phyloP scores from a whole-genome alignment of 2,113 vertebrate genomes.

The Ursus arctos region DNA sequence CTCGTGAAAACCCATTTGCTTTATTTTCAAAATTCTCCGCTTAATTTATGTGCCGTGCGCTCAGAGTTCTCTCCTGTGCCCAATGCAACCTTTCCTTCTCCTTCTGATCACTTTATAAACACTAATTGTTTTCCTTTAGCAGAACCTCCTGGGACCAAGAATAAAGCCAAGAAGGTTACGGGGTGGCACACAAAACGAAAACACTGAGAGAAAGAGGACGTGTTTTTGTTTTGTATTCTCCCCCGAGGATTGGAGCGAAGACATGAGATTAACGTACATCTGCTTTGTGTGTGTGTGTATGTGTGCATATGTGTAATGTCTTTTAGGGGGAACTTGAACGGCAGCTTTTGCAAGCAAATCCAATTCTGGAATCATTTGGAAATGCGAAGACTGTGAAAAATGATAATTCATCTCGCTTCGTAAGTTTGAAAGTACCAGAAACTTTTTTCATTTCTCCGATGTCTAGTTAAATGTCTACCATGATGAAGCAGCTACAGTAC shows the following conservation, averaged over 20 bases:
- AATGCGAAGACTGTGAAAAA: constrained; percentile 99
- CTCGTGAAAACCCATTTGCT: background rate
- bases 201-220: background rate
- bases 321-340: constrained; percentile 97
- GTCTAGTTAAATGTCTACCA: background rate
- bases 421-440: constrained; percentile 89
- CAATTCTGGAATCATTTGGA: constrained; percentile 98
- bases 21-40: constrained; percentile 74
- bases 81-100: constrained; percentile 15
- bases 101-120: background rate
- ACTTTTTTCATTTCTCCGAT: constrained; percentile 17
- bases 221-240: background rate
- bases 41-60: constrained; percentile 68
- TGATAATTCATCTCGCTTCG: constrained; percentile 99
- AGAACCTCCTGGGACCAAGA: constrained; percentile 41
- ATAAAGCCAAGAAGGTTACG: background rate
- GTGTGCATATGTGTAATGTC: constrained; percentile 71
- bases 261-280: constrained; percentile 52
- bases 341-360: constrained; percentile 98
- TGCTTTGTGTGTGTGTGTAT: constrained; percentile 41
- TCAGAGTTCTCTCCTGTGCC: constrained; percentile 62
- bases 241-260: background rate
- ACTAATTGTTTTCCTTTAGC: constrained; percentile 41
- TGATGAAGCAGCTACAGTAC: constrained; percentile 8
- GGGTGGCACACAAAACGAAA: background rate